Base-by-base conservation (phyloP, 2,113 vertebrate genomes). In the Paralichthys olivaceus region DNA sequence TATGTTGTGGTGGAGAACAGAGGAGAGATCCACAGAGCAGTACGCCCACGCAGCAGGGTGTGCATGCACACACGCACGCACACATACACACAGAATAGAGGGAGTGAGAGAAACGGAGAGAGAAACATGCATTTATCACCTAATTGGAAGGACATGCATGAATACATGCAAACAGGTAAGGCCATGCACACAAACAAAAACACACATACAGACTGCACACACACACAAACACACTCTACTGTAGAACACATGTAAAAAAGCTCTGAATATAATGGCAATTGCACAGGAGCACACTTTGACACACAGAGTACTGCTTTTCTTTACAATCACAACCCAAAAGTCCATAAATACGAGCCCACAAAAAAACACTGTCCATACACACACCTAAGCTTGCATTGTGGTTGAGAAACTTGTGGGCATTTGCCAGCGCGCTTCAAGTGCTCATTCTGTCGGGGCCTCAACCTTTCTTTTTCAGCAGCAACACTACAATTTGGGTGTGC, bases 401-500 rank as follows among this genome's bases (percentile, higher is more conserved):
- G 89, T 90, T 76, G 64, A 77, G 75, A 85, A 86, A 85, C 88
- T 23, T 75, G 65, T 62, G 77, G 76, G 88, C 77, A 86, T 87
- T 87, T 87, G 80, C 83, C 86, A 88, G 83, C 49, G 53, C 34
- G 70, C 76, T 77, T 80, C 51, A 70, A 88, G 81, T 72, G 77
- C 79, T 88, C 72, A 54, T 75, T 89, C 87, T 87, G 77, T 14
- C 17, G 15, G 67, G 81, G 80, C 87, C 82, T 87, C 83, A 85
- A 57, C 84, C 82, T 92, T 90, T 92, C 87, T 90, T 86, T 86
- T 87, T 60, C 88, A 72, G 86, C 87, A 90, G 72, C 84, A 86
- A 85, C 82, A 54, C 84, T 92, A 85, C 89, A 94, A 90, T 92
- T 92, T 93, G 92, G 93, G 91, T 86, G 91, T 92, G 91, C 66